Evolutionary conservation across 2,888 invertebrate genomes (phyloP), one percentile per base, ranked within the genome.

Genomic region (Eulithis testata): DNA sequence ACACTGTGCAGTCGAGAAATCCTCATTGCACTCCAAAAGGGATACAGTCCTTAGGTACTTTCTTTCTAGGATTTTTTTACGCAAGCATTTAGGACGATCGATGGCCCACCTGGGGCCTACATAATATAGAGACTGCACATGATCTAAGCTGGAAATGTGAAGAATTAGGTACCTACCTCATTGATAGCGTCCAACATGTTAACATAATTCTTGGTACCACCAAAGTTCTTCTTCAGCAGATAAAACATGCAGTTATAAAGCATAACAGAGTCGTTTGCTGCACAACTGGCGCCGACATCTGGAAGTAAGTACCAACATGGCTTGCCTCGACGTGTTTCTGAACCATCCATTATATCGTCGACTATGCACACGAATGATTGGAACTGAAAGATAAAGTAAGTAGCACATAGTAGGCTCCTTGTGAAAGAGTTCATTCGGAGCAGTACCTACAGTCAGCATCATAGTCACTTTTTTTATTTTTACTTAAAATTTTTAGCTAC

Each of bases 281-380:
- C 98, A 27, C 75, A 74, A 3, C 88, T 88, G 4, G 95, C 70
- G 3, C 96, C 96, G 0, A 96, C 94, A 56, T 94, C 94, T 3
- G 96, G 95, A 11, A 94, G 82, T 56, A 93, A 94, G 85, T 97
- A 96, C 99, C 99, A 99, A 84, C 98, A 98, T 0, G 95, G 95
- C 76, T 95, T 94, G 4, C 98, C 98, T 64, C 99, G 94, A 31
- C 99, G 94, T 0, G 95, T 96, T 59, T 93, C 86, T 0, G 98
- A 96, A 3, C 93, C 89, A 85, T 99, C 99, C 95, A 98, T 97
- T 31, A 99, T 95, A 83, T 99, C 99, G 86, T 99, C 99, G 14
- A 95, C 85, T 3, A 99, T 94, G 14, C 99, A 82, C 71, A 97
- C 96, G 85, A 95, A 96, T 7, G 96, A 96, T 91, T 99, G 98